phyloP scores from a whole-genome alignment of 2,113 vertebrate species.

The Xerus inauris region DNA sequence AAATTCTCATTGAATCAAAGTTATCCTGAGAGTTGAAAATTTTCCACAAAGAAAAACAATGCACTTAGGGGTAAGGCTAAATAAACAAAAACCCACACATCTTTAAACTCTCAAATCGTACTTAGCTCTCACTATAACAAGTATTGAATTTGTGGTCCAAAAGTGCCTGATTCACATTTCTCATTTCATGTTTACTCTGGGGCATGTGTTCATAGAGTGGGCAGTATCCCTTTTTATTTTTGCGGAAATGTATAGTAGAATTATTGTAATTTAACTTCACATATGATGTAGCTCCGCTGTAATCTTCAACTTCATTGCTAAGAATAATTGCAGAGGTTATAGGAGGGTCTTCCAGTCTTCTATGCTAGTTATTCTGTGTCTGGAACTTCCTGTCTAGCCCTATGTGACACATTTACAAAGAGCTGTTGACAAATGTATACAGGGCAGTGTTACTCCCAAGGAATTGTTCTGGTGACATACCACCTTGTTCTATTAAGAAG shows the following conservation, averaged over 20 bases:
- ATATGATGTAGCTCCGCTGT: not conserved
- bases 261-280: not conserved
- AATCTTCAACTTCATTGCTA: not conserved
- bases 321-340: not conserved
- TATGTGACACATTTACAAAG: not conserved
- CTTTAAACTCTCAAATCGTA: not conserved
- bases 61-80: not conserved
- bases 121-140: not conserved
- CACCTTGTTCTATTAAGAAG: not conserved
- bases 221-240: not conserved
- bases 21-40: not conserved
- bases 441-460: not conserved
- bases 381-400: not conserved
- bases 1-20: not conserved
- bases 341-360: not conserved
- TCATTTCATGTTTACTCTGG: not conserved
- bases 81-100: not conserved
- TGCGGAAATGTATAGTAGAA: not conserved
- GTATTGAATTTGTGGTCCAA: not conserved
- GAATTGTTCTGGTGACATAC: not conserved
- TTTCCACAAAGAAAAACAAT: not conserved
- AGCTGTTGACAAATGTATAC: not conserved
- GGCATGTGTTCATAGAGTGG: not conserved
- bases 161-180: not conserved
- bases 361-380: not conserved